Evolutionary conservation across 2,113 vertebrate genomes (phyloP), one percentile per base, ranked within the genome.

Genomic region (Corythaixoides concolor): DNA sequence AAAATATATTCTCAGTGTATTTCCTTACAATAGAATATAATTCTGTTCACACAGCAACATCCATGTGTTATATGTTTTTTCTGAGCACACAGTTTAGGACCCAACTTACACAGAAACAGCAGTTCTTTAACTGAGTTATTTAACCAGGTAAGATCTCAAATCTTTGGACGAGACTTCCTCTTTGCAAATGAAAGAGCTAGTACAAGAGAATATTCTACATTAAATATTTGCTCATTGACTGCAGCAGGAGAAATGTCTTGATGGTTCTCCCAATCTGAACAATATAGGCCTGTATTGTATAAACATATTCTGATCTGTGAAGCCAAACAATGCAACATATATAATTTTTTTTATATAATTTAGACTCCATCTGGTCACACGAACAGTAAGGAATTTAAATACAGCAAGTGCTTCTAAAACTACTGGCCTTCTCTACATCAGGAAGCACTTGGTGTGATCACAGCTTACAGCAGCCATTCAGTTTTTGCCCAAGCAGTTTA

Each of bases 41-140:
- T 20, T 59, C 24, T 23, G 6, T 27, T 37, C 50, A 47, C 19
- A 24, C 5, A 56, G 19, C 8, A 60, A 13, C 9, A 3, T 1
- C 1, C 4, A 28, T 1, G 2, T 23, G 12, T 37, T 1, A 3
- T 2, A 4, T 18, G 15, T 43, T 59, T 47, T 58, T 53, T 33
- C 53, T 23, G 21, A 76, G 27, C 43, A 33, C 11, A 9, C 0
- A 50, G 20, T 30, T 87, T 13, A 67, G 8, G 43, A 30, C 9
- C 3, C 6, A 37, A 4, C 19, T 76, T 53, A 21, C 3, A 41
- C 0, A 80, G 35, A 33, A 92, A 43, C 16, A 87, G 14, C 15
- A 26, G 16, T 13, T 78, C n/a, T 92, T 86, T 50, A 64, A 37
- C 20, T 23, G 6, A 37, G 28, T 67, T 67, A 50, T 35, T 87